These are phyloP conservation scores for Salmo trutta DNA, from an alignment of 2,797 vertebrate species.

Conservation along the genomic window DNA sequence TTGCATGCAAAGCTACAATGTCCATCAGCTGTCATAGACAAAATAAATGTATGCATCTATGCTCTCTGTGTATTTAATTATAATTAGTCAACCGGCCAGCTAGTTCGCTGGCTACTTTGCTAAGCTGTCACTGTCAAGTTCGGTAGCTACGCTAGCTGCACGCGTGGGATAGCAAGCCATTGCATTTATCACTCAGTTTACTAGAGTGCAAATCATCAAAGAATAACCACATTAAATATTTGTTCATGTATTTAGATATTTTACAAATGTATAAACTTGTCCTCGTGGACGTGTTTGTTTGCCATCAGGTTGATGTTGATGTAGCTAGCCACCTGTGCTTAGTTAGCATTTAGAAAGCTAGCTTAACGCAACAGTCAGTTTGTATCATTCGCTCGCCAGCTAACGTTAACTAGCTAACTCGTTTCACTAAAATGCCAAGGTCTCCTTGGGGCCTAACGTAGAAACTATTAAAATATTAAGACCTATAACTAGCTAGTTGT, in stretches of 20 bases:
- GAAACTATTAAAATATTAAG: neutral
- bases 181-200: neutral
- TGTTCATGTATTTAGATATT: neutral
- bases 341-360: neutral
- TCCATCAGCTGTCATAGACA: neutral
- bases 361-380: neutral
- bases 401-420: neutral
- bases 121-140: conserved; percentile 15
- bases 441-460: neutral
- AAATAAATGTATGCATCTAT: neutral
- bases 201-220: neutral
- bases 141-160: neutral
- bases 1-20: neutral
- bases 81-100: conserved; percentile 19
- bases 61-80: neutral
- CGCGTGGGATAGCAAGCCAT: neutral
- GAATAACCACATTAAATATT: neutral
- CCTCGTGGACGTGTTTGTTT: neutral
- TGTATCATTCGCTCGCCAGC: neutral
- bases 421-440: neutral
- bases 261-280: neutral
- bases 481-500: neutral
- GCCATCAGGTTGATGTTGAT: neutral
- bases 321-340: neutral
- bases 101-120: conserved; percentile 22